These are phyloP conservation scores for Drosophila sechellia DNA, from an alignment of 1,140 invertebrate genomes.

Conservation along the genomic window DNA sequence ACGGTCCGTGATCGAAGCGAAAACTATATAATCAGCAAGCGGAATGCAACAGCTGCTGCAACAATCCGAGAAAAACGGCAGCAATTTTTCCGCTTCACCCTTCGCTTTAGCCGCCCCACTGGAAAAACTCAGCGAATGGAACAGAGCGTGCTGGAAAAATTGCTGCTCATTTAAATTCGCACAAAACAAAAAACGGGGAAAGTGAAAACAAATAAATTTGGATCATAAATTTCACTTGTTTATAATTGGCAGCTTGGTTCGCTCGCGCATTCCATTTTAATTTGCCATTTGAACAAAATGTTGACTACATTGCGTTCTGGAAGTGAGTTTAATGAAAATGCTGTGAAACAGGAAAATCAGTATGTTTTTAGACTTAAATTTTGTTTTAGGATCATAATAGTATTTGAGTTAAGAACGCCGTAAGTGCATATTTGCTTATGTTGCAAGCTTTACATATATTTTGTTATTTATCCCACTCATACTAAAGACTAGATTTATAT, in stretches of 20 bases:
- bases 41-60: slow-evolving; percentile 77
- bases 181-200: slow-evolving; percentile 19
- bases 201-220: slow-evolving; percentile 41
- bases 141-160: slow-evolving; percentile 39
- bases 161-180: slow-evolving; percentile 33
- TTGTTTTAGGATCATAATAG: too few species aligned
- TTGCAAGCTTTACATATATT: too few species aligned
- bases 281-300: slow-evolving; percentile 30
- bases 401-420: too few species aligned
- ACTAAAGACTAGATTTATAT: background rate
- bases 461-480: background rate
- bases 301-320: slow-evolving; percentile 18
- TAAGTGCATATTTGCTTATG: too few species aligned
- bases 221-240: slow-evolving; percentile 46
- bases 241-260: slow-evolving; percentile 50
- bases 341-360: background rate
- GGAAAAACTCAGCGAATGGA: slow-evolving; percentile 17
- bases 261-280: slow-evolving; percentile 37
- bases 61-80: slow-evolving; percentile 56
- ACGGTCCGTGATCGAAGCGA: slow-evolving; percentile 41
- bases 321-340: slow-evolving; percentile 7
- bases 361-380: background rate
- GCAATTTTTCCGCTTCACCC: slow-evolving; percentile 36
- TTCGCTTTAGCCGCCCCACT: background rate
- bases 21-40: slow-evolving; percentile 77